Evolutionary conservation across 2,113 vertebrate species (phyloP), one percentile per base, ranked within the genome.

Genomic region (Arothron firmamentum): DNA sequence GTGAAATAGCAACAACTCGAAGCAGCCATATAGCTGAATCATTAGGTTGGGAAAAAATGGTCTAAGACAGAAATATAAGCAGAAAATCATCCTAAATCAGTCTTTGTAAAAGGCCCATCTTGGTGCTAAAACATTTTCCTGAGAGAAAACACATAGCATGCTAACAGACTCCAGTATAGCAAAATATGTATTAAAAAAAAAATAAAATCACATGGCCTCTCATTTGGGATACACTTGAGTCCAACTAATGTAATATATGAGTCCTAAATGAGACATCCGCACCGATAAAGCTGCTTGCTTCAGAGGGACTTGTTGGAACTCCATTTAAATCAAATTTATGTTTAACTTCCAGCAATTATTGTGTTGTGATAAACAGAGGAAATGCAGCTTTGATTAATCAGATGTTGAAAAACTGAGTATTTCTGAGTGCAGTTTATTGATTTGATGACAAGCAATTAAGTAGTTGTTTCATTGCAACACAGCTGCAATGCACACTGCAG

Each of bases 331-430:
- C n/a, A 58, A 61, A 70, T 63, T 28, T 56, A 45, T 67, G 52
- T 72, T 62, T 38, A 53, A 58, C 61, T 76, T 67, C 42, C 28
- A 70, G 34, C 43, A 62, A 55, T 72, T 65, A 63, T 52, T 63
- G 41, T 62, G 67, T 64, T 46, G 52, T 23, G 45, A 53, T 56
- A 55, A 60, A 71, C 57, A 66, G 67, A 56, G 50, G 51, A 59
- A 41, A 67, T 52, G 52, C 23, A 20, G 45, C 56, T 71, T 79
- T 81, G 69, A 75, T 72, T 74, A 54, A 65, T 67, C 59, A 38
- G 28, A 48, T 16, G 41, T 47, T 54, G 31, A 45, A 59, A 21
- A 75, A n/a, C 52, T 34, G 59, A 56, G 16, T 49, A 48, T 55
- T 56, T 71, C 14, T 25, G 28, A 66, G 58, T 14, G 41, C n/a